phyloP scores from a whole-genome alignment of 2,888 invertebrate species.

The Drosophila prolongata region DNA sequence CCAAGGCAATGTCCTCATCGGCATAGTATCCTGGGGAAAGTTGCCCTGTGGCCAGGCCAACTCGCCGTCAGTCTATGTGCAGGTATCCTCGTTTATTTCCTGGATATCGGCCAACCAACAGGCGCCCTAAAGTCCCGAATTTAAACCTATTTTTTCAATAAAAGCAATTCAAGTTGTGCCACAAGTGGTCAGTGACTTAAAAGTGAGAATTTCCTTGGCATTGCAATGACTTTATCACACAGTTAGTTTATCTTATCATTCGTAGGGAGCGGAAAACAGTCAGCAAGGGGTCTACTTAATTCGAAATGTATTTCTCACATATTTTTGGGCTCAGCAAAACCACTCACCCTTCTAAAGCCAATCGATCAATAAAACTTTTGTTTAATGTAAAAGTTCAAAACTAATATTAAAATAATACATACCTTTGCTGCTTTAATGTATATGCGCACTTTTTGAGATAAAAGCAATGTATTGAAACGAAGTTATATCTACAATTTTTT shows the following conservation, averaged over 20 bases:
- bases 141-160: constrained; percentile 6
- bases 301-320: not conserved
- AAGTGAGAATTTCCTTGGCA: constrained; percentile 1
- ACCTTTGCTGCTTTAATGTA: no score
- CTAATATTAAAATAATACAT: no score
- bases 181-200: constrained; percentile 4
- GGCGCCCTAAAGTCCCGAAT: not conserved
- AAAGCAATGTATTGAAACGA: no score
- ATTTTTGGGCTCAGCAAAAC: not conserved
- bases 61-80: constrained; percentile 85
- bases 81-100: constrained; percentile 83
- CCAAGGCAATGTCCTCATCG: constrained; percentile 79
- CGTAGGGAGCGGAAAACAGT: not conserved
- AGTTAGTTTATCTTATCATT: constrained; percentile 18
- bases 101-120: constrained; percentile 81
- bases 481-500: no score
- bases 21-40: constrained; percentile 85
- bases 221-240: constrained; percentile 1
- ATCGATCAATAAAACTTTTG: no score
- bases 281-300: not conserved
- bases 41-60: constrained; percentile 84
- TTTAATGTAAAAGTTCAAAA: no score
- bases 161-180: constrained; percentile 15
- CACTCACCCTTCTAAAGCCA: no score
- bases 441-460: no score